Base-by-base conservation (phyloP, 2,888 invertebrate genomes). In the Tinea trinotella region DNA sequence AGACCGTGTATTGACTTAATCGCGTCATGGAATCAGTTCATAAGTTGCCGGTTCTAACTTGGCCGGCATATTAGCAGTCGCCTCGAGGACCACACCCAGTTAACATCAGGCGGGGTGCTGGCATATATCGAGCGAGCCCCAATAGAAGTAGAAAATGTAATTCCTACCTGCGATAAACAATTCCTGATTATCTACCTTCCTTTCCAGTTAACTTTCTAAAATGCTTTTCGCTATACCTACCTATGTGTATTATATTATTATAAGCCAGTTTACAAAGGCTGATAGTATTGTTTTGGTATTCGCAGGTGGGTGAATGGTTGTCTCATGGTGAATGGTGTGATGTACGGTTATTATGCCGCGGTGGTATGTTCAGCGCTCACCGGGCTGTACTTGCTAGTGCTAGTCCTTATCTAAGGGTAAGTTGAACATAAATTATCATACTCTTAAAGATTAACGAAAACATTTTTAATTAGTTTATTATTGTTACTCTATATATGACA, bases 331-430 rank as follows among this genome's bases (percentile, higher is more conserved):
- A 76, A 58, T 91, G 82, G 87, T 88, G 70, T 83, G 92, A 92
- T 65, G 91, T 91, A 54, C 87, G 88, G 54, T 74, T 92, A 35
- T 83, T 89, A 66, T 91, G 91, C 64, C 84, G 88, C 40, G 90
- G 89, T 13, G 88, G 87, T 34, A 81, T 86, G 55, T 87, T 92
- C 63, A 86, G 86, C 64, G 91, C 91, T 0, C 92, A 92, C 67
- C 88, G 90, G 50, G 80, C 90, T 2, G 90, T 92, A 9, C 79
- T 92, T 6, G 91, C 91, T 0, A 90, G 91, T 57, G 91, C 89
- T 61, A 91, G 91, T 77, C 86, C 88, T 55, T 89, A 91, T 64
- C 80, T 92, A 13, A 88, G 89, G 82, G 92, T 92, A 76, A 50
- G 40, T 30, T 30, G n/a, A n/a, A n/a, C 24, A 24, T 24, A 7